Evolutionary conservation across 1,140 invertebrate species (phyloP), one percentile per base, ranked within the genome.

Genomic region (Dendroctonus ponderosae): DNA sequence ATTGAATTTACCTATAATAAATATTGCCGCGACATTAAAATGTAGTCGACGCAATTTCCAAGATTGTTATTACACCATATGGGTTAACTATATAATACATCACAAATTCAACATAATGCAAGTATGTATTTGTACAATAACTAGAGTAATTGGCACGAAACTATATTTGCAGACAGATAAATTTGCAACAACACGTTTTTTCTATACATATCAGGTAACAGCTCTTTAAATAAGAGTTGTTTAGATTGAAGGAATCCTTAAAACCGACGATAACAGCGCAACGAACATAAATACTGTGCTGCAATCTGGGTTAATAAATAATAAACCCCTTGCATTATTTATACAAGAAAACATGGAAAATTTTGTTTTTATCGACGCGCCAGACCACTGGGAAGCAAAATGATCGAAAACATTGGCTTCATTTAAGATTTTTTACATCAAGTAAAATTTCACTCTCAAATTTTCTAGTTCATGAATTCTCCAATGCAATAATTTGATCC

Each of bases 241-340:
- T 59, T 59, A 38, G 43, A 46, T 57, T 57, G 43, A 57, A 57
- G 43, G 38, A 41, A 57, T 57, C 48, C 26, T 59, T 43, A 59
- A 46, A 59, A 59, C 44, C 15, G 26, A 26, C 26, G 26, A 59
- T 48, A 44, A 59, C 48, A 59, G 48, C 14, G 57, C 43, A 44
- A 48, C n/a, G n/a, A 42, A 12, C 40, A 42, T 57, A 57, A 57
- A 57, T 57, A 5, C 38, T 57, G 7, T 57, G 43, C 54, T 11
- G n/a, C 43, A 41, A 57, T 46, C 44, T 59, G 48, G 57, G 57
- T 59, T 59, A 48, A 12, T 59, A 59, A 59, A 59, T 59, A 48
- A 59, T 26, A 59, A 44, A 11, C 7, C 26, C 46, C 15, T 48
- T 6, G 15, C 11, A 48, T 48, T 5, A 48, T 48, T 48, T 48